These are phyloP conservation scores for Ylistrum balloti DNA, from an alignment of 1,140 invertebrate species.

Conservation along the genomic window DNA sequence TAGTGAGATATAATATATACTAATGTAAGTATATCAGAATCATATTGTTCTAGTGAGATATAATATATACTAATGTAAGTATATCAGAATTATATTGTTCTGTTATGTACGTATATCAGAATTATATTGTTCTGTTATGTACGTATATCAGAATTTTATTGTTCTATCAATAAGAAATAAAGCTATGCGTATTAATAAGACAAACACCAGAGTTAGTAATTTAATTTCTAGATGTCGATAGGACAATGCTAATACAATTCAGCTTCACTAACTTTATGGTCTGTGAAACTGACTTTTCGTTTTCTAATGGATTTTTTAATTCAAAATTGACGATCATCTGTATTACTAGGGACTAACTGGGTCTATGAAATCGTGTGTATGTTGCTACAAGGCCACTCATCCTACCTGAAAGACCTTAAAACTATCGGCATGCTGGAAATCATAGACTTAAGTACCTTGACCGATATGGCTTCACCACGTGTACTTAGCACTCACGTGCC, in stretches of 20 bases:
- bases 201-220: not conserved
- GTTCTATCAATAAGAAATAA: too few relatives aligned
- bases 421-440: constrained; percentile 10
- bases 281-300: too few relatives aligned
- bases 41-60: too few relatives aligned
- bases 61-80: too few relatives aligned
- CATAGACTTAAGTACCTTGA: not conserved
- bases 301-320: not conserved
- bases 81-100: too few relatives aligned
- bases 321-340: not conserved
- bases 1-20: too few relatives aligned
- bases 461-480: not conserved
- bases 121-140: too few relatives aligned
- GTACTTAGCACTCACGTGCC: not conserved
- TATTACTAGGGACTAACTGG: not conserved
- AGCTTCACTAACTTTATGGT: not conserved
- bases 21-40: too few relatives aligned
- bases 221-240: not conserved
- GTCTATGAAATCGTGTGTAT: not conserved
- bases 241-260: not conserved
- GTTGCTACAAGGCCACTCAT: not conserved
- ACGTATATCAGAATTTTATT: too few relatives aligned
- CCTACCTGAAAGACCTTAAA: not conserved
- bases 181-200: too few relatives aligned
- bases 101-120: too few relatives aligned